Base-by-base conservation (phyloP, 2,888 invertebrate species). In the Mycalesis mineus region DNA sequence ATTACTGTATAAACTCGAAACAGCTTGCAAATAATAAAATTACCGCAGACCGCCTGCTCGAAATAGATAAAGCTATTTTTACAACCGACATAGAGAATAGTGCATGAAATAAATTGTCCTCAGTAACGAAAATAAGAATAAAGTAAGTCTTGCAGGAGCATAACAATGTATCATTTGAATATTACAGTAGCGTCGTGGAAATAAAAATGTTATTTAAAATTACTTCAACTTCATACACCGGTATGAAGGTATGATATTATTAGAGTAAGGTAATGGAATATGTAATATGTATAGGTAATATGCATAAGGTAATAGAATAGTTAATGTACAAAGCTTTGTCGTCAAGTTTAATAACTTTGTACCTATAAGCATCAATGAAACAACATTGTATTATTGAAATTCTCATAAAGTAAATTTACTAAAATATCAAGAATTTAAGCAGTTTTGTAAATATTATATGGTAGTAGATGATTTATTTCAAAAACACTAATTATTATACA, bases 121-220 rank as follows among this genome's bases (percentile, higher is more conserved):
- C 14, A 2, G 13, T 31, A 45, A 7, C 31, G 14, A 45, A 45
- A 45, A 45, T 45, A 45, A 31, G 45, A 45, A 45, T 45, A 45
- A 42, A 45, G 45, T 45, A 31, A 45, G 45, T 31, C 45, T 45
- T 45, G 29, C 45, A 14, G 14, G 29, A 45, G 31, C 45, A 31
- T 31, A 14, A 31, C 45, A 45, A 45, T 45, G 45, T 45, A 45
- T 45, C 45, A 45, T 45, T 45, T 45, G 29, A 45, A 45, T 45
- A 13, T 13, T 29, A 45, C 42, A 28, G n/a, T n/a, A 31, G 45
- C 45, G 14, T 9, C 14, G 45, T 13, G 14, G 29, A 45, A 45
- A 45, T 45, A 45, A 45, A 31, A 29, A 45, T 45, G 45, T 29
- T 29, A 45, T 45, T 45, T 45, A 31, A 31, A 45, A 45, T 45